Base-by-base conservation (phyloP, 2,888 invertebrate species). In the Lampropteryx suffumata region DNA sequence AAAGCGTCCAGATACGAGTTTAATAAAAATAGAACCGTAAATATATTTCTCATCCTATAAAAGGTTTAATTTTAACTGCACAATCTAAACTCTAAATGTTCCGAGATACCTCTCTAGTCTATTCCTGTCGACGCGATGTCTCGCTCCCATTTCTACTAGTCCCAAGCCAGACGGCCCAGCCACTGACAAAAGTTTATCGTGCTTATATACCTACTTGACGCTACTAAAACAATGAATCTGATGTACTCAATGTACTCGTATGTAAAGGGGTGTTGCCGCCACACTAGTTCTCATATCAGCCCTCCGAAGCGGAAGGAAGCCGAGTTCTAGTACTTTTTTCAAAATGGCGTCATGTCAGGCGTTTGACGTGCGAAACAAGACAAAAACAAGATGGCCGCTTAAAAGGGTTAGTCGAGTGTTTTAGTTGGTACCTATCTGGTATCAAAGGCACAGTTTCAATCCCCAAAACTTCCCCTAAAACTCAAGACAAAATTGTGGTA, bases 221-320 rank as follows among this genome's bases (percentile, higher is more conserved):
- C 71, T 70, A 69, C 76, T 86, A 89, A 88, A 90, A 90, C 90
- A 90, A 90, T 89, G 90, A 88, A 82, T 79, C 76, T 74, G 76
- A 84, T 85, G 82, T 61, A 46, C 54, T 46, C 7, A 24, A n/a
- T n/a, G n/a, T n/a, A n/a, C n/a, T n/a, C 37, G 45, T 82, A 85
- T 87, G 87, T 88, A 17, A 82, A 79, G 88, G 88, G 86, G 88
- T 85, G 88, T 84, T 76, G 79, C 81, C 76, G 78, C 81, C 82
- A 64, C 81, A 76, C 81, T 86, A 86, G 84, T 87, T 86, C 87
- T 87, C 83, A 82, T 84, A 79, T 79, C 80, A 76, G 81, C 83
- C 79, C 77, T 80, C 81, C 82, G 86, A 81, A 73, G 84, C 82
- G 87, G 84, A 90, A 90, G 84, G 87, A 89, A 90, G 87, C 89